Conservation (phyloP, 1,140 invertebrate species). For the Lepidurus arcticus region DNA sequence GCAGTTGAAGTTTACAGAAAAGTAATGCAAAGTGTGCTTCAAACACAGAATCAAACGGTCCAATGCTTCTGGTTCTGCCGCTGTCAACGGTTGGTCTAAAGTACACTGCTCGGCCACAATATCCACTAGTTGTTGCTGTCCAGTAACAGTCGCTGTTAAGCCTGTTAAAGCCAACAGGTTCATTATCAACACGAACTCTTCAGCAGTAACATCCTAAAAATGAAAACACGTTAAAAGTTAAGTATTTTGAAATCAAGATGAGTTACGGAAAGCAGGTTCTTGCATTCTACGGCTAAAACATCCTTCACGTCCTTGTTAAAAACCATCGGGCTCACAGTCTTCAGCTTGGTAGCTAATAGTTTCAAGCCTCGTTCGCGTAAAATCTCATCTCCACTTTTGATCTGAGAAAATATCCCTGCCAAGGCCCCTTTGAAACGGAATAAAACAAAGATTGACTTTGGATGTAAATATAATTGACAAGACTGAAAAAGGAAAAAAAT, state of each 20-base stretch:
- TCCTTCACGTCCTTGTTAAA: conserved; percentile 83
- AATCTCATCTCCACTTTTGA: conserved; percentile 64
- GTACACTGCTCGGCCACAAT: conserved; percentile 54
- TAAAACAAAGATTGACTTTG: conserved; percentile 36
- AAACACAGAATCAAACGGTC: conserved; percentile 78
- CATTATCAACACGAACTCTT: conserved; percentile 88
- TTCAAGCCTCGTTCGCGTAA: conserved; percentile 81
- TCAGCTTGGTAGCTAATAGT: conserved; percentile 77
- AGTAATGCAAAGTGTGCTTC: conserved; percentile 74
- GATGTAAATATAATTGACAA: background rate
- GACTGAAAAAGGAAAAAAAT: conserved; percentile 23
- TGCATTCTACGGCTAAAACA: conserved; percentile 73
- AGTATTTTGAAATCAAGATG: conserved; percentile 4
- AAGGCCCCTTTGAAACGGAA: conserved; percentile 54
- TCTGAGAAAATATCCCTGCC: conserved; percentile 79
- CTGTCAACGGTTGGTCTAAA: conserved; percentile 65
- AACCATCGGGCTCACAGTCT: conserved; percentile 66
- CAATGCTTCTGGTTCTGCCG: conserved; percentile 66
- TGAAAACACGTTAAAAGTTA: conserved; percentile 31
- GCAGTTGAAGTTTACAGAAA: conserved; percentile 66
- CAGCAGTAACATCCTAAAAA: conserved; percentile 74
- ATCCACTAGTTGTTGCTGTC: conserved; percentile 79
- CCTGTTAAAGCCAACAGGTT: conserved; percentile 72
- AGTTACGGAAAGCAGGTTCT: conserved; percentile 58
- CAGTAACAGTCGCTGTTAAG: conserved; percentile 68